Evolutionary conservation across 2,797 vertebrate species (phyloP), one percentile per base, ranked within the genome.

Genomic region (Moxostoma hubbsi): DNA sequence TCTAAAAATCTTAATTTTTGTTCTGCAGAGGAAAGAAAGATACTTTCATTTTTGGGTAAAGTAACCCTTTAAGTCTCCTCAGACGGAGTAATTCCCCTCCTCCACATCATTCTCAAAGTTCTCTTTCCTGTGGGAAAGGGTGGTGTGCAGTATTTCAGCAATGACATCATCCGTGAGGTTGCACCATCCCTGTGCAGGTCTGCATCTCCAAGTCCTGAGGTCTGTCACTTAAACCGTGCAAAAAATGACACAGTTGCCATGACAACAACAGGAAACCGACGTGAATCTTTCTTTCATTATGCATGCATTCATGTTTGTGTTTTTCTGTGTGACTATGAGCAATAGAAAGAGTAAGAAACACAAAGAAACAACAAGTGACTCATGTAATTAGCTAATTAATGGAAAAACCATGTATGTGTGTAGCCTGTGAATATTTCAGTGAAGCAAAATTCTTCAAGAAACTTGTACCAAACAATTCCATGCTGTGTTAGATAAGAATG

Each of bases 351-450:
- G 13, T 18, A 36, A 36, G 12, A 13, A 54, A 68, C 9, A 70
- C 5, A 64, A 36, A 81, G 58, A 66, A 43, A 79, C 11, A 50
- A 79, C 46, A 80, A 83, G 77, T 79, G 81, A 83, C 81, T 84
- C 87, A 89, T 86, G 78, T 73, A 89, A 85, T 87, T 67, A 77
- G 50, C 51, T 43, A 58, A 65, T 67, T 59, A 80, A 73, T 72
- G 64, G 64, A 68, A 71, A 59, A 69, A 55, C 12, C 13, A 10
- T 75, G 13, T 12, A 15, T 45, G 9, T 73, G 15, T 69, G 57
- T 55, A 15, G 8, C 45, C 66, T 62, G 77, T 16, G 77, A 65
- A 72, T 59, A 79, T 73, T 73, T 51, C 18, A 43, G 53, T 8
- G n/a, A 69, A 50, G 66, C 74, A 80, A 36, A 67, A 61, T 36